Percentiles rank a stretch among this genome's conserved stretches.
phyloP scores from a whole-genome alignment of 2,888 invertebrate species.

The Camponotus fellah region DNA sequence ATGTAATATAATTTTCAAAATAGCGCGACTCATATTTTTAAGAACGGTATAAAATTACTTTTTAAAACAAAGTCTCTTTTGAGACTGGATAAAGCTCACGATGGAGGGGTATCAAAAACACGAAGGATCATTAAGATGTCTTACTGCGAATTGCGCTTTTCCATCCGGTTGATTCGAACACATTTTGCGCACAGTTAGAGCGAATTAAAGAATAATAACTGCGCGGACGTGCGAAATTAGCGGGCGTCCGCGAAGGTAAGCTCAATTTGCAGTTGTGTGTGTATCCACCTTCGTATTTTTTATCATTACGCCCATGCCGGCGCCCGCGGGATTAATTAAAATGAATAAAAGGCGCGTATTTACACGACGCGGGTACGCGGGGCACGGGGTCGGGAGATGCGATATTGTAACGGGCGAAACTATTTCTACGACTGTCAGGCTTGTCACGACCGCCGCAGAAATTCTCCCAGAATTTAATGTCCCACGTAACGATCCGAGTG shows the following conservation, averaged over 20 bases:
- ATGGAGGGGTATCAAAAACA: background rate
- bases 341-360: slow-evolving; percentile 52
- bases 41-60: background rate
- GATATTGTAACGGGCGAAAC: slow-evolving; percentile 59
- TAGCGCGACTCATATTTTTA: background rate
- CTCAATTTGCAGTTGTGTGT: slow-evolving; percentile 33
- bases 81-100: background rate
- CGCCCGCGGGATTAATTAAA: slow-evolving; percentile 53
- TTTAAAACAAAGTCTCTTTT: background rate
- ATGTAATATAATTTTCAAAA: background rate
- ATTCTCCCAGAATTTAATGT: slow-evolving; percentile 73
- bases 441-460: slow-evolving; percentile 65
- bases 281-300: slow-evolving; percentile 47
- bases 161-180: slow-evolving; percentile 5
- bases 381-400: slow-evolving; percentile 24
- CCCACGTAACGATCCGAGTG: slow-evolving; percentile 75
- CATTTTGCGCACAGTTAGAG: slow-evolving; percentile 34
- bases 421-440: slow-evolving; percentile 65
- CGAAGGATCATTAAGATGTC: slow-evolving; percentile 1
- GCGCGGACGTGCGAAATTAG: slow-evolving; percentile 46
- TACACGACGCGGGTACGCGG: slow-evolving; percentile 52
- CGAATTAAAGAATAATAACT: slow-evolving; percentile 50
- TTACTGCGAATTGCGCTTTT: slow-evolving; percentile 31
- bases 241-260: slow-evolving; percentile 25
- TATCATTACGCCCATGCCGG: slow-evolving; percentile 46